Base-by-base conservation (phyloP, 2,113 vertebrate genomes). In the Gobius niger region DNA sequence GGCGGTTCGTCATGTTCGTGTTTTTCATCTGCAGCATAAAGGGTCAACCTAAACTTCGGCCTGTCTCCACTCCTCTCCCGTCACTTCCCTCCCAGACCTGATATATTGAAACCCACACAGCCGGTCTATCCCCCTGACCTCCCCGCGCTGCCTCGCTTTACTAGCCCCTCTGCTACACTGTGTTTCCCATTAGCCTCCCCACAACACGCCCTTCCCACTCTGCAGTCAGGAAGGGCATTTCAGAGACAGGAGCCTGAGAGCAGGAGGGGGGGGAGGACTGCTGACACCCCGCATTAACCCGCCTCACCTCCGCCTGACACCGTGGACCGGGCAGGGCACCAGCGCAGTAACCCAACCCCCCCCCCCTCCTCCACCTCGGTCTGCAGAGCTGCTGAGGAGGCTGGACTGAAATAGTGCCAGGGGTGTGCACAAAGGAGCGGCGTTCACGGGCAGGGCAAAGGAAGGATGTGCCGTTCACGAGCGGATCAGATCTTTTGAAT, bases 211-310 rank as follows among this genome's bases (percentile, higher is more conserved):
- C 77, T 75, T 70, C 61, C 44, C 67, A 69, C 63, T 67, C 63
- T 67, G 54, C 60, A 14, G 47, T 71, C 68, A 82, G 72, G 80
- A 85, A 86, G 80, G 83, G 64, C 75, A 75, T 67, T 44, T 52
- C 50, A 73, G 83, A 57, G 57, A 46, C 0, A 64, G 46, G 34
- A 18, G 42, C 18, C 24, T 34, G 16, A 53, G 6, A 10, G 42
- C 77, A 51, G 24, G 7, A 19, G 51, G 57, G 65, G 65, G 52
- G 40, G 63, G 14, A 47, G 68, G 44, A 68, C 3, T 83, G 83
- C 88, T 87, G 86, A 86, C 86, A 75, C 77, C 63, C 72, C 82
- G 85, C 50, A 59, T 87, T 87, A 85, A 88, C 83, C 81, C 85
- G 89, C 78, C 64, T 87, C 85, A 84, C 88, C 87, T 87, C 75